Conservation (phyloP, 2,888 invertebrate genomes). For the Phengaris arion region DNA sequence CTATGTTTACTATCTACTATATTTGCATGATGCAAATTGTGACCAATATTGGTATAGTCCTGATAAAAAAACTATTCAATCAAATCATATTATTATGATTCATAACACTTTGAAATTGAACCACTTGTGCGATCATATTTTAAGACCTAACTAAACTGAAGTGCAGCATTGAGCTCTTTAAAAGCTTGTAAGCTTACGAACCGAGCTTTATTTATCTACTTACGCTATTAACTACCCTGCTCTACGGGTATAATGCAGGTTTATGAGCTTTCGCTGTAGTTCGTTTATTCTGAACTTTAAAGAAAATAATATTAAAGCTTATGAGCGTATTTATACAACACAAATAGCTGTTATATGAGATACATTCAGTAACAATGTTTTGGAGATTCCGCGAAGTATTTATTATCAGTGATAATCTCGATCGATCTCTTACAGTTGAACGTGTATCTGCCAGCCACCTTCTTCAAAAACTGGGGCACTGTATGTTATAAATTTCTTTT, state of each 20-base stretch:
- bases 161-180: conserved; percentile 17
- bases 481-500: too few relatives aligned
- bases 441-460: too few relatives aligned
- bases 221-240: background rate
- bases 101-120: background rate
- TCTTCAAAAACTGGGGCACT: too few relatives aligned
- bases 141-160: conserved; percentile 9
- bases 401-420: too few relatives aligned
- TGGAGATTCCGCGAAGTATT: too few relatives aligned
- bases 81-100: background rate
- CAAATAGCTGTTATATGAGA: too few relatives aligned
- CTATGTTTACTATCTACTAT: too few relatives aligned
- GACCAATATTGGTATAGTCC: too few relatives aligned
- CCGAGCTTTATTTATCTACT: conserved; percentile 23
- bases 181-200: conserved; percentile 9
- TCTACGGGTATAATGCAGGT: conserved; percentile 1
- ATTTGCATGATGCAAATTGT: too few relatives aligned
- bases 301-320: background rate
- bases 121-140: conserved; percentile 3
- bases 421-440: too few relatives aligned
- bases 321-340: background rate
- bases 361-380: too few relatives aligned
- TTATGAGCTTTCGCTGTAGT: conserved; percentile 2
- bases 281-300: background rate
- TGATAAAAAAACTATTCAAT: background rate